Evolutionary conservation across 2,797 vertebrate species (phyloP), one percentile per base, ranked within the genome.

Genomic region (Tarsius wallacei): DNA sequence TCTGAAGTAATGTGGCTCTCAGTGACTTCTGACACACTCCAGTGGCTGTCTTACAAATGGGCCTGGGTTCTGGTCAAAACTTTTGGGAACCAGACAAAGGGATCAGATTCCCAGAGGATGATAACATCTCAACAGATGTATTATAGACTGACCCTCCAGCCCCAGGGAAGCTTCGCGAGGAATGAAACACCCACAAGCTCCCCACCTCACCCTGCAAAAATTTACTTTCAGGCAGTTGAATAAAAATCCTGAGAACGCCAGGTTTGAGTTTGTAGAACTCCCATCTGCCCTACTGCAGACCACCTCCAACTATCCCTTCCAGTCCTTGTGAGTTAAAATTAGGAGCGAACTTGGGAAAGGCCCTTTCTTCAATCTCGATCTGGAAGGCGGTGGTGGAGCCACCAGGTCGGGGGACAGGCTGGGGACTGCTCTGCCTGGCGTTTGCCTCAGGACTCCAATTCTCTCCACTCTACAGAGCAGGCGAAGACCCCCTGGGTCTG

Each of bases 81-180:
- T 71, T 22, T 70, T 1, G 31, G 85, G 61, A 91, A 91, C 84
- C 13, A 57, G 78, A 55, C 78, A 90, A 91, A 97, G 90, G 53
- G 96, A 51, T 1, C 12, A 59, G 94, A 70, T 55, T 87, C 70
- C 1, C 91, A 78, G 78, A 85, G 78, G 59, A 87, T 81, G 49
- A 47, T 26, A 31, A 86, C 42, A 12, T 31, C 49, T 85, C 63
- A 33, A 22, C 53, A 42, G 63, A 31, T 26, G 12, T 21, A 6
- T 33, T 77, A 1, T 33, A 83, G 87, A 66, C 15, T n/a, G 24
- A 87, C 61, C 82, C 81, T 81, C n/a, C 68, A 84, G 91, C 92
- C 80, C 80, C 12, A 47, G n/a, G 96, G 80, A 51, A 80, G 5
- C n/a, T 95, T 42, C 74, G 61, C 91, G 36, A 96, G 90, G 87